Base-by-base conservation (phyloP, 1,140 invertebrate genomes). In the Druon quercuslanigerum region DNA sequence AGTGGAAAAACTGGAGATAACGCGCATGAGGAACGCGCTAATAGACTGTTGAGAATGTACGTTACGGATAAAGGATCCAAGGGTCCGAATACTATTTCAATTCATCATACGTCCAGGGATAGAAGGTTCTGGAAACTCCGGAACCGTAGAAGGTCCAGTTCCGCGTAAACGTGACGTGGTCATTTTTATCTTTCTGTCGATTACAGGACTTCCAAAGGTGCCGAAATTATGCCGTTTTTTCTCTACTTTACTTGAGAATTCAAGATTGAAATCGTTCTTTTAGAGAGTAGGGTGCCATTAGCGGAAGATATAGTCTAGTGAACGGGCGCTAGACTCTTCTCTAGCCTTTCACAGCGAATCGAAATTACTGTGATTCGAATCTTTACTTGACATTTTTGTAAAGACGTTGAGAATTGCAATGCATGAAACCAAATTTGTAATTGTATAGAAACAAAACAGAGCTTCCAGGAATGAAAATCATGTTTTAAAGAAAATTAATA, bases 71-170 rank as follows among this genome's bases (percentile, higher is more conserved):
- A 88, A 33, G 56, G 73, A 33, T 46, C 73, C 2, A 87, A 82
- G 60, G 72, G 76, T 16, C 87, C 87, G 71, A 92, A 91, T 33
- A 92, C 90, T 9, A 92, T 91, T 50, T 88, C 89, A 52, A 89
- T 92, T 56, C 90, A 91, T 73, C 89, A 90, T 54, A 89, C 88
- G 56, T 90, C 91, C 71, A 87, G 89, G 60, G 88, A 91, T 52
- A 82, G 90, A 46, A 87, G 89, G 71, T 92, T 92, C 74, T 91
- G 90, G 90, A 90, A 89, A 73, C 82, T 92, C 20, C 85, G 89
- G 14, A 91, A 86, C 77, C 88, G 90, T 20, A 83, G 90, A 54
- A 87, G 87, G 56, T 90, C 90, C 0, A 90, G 84, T 79, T 90
- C 89, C 8, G 77, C 86, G 25, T 91, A 71, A 84, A 46, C 51